A percentile compares a stretch with the other conserved stretches of the same genome.
Evolutionary conservation across 2,113 vertebrate genomes (phyloP).

Genomic region (Callipepla californica): DNA sequence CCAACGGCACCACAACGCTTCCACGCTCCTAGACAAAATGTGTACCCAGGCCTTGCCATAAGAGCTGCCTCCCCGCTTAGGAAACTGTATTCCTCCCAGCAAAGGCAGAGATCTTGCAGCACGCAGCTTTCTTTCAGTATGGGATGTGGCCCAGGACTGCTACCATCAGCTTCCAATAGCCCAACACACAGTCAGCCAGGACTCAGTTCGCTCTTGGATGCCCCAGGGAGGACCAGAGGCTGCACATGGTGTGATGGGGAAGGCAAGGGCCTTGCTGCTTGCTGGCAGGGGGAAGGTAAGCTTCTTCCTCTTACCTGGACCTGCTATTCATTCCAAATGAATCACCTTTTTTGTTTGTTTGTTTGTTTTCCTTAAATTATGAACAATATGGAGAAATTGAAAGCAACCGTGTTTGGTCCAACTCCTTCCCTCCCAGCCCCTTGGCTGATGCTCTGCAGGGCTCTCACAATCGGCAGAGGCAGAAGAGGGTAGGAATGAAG

Average conservation of each 20-base stretch:
- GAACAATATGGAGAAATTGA: slow-evolving; percentile 78
- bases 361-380: slow-evolving; percentile 71
- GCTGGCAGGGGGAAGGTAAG: slow-evolving; percentile 53
- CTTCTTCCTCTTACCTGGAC: slow-evolving; percentile 40
- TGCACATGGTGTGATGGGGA: slow-evolving; percentile 48
- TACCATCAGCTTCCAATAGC: slow-evolving; percentile 30
- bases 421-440: slow-evolving; percentile 72
- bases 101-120: slow-evolving; percentile 46
- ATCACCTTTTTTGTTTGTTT: not conserved
- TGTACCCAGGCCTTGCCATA: slow-evolving; percentile 14
- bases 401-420: slow-evolving; percentile 62
- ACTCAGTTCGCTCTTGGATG: slow-evolving; percentile 53
- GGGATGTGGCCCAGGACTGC: not conserved
- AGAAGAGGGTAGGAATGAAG: slow-evolving; percentile 99
- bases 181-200: slow-evolving; percentile 23
- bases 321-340: slow-evolving; percentile 69
- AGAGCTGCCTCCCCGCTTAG: slow-evolving; percentile 27
- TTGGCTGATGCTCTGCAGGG: slow-evolving; percentile 57
- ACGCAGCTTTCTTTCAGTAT: slow-evolving; percentile 40
- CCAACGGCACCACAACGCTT: not conserved
- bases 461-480: slow-evolving; percentile 95
- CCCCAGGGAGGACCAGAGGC: slow-evolving; percentile 52
- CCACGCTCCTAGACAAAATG: not conserved
- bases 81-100: slow-evolving; percentile 26
- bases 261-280: slow-evolving; percentile 51